A percentile compares a stretch with the other conserved stretches of the same genome.
Conservation (phyloP, 2,113 vertebrate genomes). For the Mastomys coucha region DNA sequence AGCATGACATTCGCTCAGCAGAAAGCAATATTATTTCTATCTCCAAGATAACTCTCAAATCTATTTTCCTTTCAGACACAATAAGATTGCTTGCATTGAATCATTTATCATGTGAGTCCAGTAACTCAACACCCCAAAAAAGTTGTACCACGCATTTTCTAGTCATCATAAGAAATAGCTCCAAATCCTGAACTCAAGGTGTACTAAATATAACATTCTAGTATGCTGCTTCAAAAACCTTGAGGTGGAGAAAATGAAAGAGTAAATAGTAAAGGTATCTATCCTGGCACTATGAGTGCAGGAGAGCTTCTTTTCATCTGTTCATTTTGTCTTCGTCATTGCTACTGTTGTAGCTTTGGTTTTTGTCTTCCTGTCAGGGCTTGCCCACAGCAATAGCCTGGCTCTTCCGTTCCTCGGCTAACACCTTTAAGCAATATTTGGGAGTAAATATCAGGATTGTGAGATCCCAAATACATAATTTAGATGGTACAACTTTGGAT, state of each 20-base stretch:
- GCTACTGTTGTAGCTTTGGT: neutral
- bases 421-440: conserved; percentile 45
- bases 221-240: conserved; percentile 4
- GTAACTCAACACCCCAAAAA: neutral
- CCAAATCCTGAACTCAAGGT: conserved; percentile 21
- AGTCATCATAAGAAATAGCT: conserved; percentile 32
- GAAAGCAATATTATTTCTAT: neutral
- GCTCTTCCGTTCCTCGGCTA: neutral
- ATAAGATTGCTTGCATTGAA: conserved; percentile 15
- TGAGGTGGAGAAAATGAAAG: conserved; percentile 23
- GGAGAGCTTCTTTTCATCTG: neutral
- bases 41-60: conserved; percentile 14
- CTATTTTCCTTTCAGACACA: neutral
- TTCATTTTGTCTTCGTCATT: neutral
- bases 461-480: conserved; percentile 20
- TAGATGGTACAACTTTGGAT: neutral
- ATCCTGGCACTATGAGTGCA: neutral
- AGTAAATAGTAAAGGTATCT: neutral
- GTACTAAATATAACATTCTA: conserved; percentile 21
- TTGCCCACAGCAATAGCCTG: neutral
- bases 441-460: neutral
- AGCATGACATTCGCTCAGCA: neutral
- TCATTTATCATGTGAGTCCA: neutral
- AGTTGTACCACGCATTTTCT: conserved; percentile 21
- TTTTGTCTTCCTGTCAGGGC: neutral